A percentile compares a stretch with the other conserved stretches of the same genome.
Evolutionary conservation across 2,888 invertebrate species (phyloP).

Genomic region (Eubasilissa splendida): DNA sequence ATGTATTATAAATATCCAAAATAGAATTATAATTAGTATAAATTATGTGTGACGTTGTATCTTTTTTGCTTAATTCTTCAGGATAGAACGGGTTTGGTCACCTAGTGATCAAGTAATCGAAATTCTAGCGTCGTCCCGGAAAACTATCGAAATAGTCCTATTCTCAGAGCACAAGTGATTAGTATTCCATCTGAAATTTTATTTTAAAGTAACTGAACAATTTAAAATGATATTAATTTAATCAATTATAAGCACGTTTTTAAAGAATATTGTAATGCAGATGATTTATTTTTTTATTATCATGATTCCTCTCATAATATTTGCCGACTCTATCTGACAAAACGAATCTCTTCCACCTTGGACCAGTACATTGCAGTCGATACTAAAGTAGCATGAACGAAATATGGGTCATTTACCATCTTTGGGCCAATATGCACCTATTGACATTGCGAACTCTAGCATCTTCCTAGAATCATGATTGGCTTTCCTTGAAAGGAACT

Average conservation of each 20-base stretch:
- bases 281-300: not conserved
- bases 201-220: no score
- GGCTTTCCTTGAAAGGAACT: constrained; percentile 21
- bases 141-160: no score
- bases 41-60: no score
- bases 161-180: no score
- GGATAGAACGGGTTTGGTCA: no score
- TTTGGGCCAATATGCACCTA: not conserved
- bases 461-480: constrained; percentile 28
- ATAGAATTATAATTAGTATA: no score
- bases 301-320: constrained; percentile 33
- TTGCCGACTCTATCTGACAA: constrained; percentile 27
- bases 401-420: not conserved
- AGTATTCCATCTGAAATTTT: no score
- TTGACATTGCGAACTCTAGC: constrained; percentile 31
- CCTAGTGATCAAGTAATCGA: no score
- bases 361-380: constrained; percentile 2
- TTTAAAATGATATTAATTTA: no score
- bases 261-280: not conserved
- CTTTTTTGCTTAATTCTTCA: no score
- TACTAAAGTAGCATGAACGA: constrained; percentile 9
- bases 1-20: no score
- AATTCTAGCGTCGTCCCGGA: no score
- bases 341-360: constrained; percentile 18
- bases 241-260: not conserved